Base-by-base conservation (phyloP, 2,888 invertebrate genomes). In the Eustalomyia histrio region DNA sequence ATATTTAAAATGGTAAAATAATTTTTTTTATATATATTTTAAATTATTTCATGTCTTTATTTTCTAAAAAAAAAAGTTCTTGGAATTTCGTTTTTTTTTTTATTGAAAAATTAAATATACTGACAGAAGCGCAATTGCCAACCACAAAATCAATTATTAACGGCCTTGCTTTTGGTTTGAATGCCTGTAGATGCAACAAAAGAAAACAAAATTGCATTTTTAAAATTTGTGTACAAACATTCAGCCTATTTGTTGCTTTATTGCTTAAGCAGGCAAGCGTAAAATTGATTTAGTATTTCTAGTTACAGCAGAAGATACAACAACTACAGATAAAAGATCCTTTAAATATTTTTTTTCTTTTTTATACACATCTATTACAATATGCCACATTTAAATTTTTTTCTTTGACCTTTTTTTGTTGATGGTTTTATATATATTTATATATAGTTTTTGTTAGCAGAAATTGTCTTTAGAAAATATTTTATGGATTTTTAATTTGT, bases 141-240 rank as follows among this genome's bases (percentile, higher is more conserved):
- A 85, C 88, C 88, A 84, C 87, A 87, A 88, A 87, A 88, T 88
- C 88, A 87, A 88, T 88, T 88, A 87, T 88, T 74, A 88, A 88
- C 88, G 88, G 86, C 69, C 84, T 71, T 76, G 74, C 71, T 64
- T 73, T 57, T 79, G n/a, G 50, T 12, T 72, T 33, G n/a, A 47
- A 53, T 53, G 61, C 43, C 60, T 65, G 12, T 65, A 68, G 21
- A 55, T 61, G 65, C 65, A 68, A 61, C 60, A 67, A 73, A 47
- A 47, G 14, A 47, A 47, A 5, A n/a, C n/a, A 47, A 47, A 47
- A 79, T 79, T 71, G 29, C 1, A 21, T 7, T 61, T 60, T 52
- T 55, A 52, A 21, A 58, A 50, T 68, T 73, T 83, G 74, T 80
- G 60, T 78, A 85, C 86, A 87, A 86, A 86, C 84, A 87, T 58